These are phyloP conservation scores for Polyommatus icarus DNA, from an alignment of 2,888 invertebrate genomes.

Conservation along the genomic window DNA sequence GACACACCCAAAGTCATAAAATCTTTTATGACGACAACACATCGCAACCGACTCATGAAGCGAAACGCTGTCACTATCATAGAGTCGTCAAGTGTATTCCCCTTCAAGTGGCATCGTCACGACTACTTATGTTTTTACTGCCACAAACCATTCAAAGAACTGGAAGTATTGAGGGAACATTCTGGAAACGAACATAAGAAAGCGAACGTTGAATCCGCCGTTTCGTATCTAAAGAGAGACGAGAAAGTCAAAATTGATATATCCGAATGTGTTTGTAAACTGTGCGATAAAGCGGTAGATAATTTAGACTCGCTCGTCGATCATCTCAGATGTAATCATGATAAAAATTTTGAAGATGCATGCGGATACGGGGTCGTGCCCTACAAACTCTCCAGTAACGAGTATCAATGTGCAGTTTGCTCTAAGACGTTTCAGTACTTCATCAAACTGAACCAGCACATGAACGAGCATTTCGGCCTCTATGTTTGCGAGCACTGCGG, in stretches of 20 bases:
- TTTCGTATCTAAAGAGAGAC: conserved; percentile 61
- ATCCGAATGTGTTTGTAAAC: conserved; percentile 50
- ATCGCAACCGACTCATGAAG: conserved; percentile 66
- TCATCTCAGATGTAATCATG: conserved; percentile 56
- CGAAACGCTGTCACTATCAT: conserved; percentile 62
- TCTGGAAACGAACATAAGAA: conserved; percentile 54
- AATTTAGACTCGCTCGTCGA: conserved; percentile 50
- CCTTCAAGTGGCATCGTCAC: conserved; percentile 73
- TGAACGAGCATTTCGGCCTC: conserved; percentile 66
- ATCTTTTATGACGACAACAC: conserved; percentile 62
- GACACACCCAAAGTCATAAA: conserved; percentile 49
- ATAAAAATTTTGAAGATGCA: conserved; percentile 51
- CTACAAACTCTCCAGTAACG: conserved; percentile 53
- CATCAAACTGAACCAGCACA: conserved; percentile 68
- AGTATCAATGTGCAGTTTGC: conserved; percentile 61
- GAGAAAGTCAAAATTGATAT: conserved; percentile 72
- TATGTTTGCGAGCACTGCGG: conserved; percentile 70
- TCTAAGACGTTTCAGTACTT: conserved; percentile 61
- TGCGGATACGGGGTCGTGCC: conserved; percentile 62
- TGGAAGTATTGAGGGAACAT: conserved; percentile 62
- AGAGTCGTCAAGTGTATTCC: conserved; percentile 60
- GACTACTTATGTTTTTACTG: conserved; percentile 71
- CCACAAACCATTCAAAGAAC: conserved; percentile 59
- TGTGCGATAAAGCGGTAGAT: conserved; percentile 49
- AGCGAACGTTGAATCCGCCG: conserved; percentile 60